A percentile compares a stretch with the other conserved stretches of the same genome.
Conservation (phyloP, 2,888 invertebrate species). For the Conops quadrifasciatus region DNA sequence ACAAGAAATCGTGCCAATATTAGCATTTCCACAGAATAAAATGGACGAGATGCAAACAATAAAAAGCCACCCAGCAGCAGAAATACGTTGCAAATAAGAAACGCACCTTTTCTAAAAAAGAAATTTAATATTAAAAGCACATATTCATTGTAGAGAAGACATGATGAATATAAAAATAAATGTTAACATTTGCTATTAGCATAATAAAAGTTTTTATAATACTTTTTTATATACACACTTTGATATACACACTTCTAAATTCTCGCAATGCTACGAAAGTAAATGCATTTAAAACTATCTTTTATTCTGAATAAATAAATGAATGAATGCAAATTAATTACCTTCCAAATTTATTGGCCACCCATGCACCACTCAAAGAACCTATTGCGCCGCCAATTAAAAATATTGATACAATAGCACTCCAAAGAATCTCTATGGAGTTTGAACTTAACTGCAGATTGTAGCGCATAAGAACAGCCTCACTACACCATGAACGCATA, state of each 20-base stretch:
- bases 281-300: no score
- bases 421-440: slow-evolving; percentile 76
- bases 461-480: slow-evolving; percentile 72
- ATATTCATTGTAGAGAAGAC: background rate
- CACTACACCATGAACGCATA: slow-evolving; percentile 78
- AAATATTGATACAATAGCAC: slow-evolving; percentile 85
- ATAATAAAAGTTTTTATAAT: background rate
- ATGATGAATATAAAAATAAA: background rate
- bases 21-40: slow-evolving; percentile 80
- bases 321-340: slow-evolving; percentile 55
- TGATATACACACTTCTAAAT: no score
- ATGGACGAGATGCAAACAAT: slow-evolving; percentile 73
- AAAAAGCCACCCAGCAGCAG: slow-evolving; percentile 74
- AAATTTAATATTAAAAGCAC: background rate
- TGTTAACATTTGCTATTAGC: background rate
- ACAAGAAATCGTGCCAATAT: slow-evolving; percentile 78
- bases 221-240: background rate
- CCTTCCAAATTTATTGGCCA: slow-evolving; percentile 79
- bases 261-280: no score
- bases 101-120: slow-evolving; percentile 72
- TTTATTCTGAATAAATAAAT: no score
- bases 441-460: slow-evolving; percentile 65
- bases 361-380: slow-evolving; percentile 78
- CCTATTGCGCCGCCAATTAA: slow-evolving; percentile 87
- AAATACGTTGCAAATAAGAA: slow-evolving; percentile 74